Base-by-base conservation (phyloP, 2,113 vertebrate genomes). In the Phyllopteryx taeniolatus region DNA sequence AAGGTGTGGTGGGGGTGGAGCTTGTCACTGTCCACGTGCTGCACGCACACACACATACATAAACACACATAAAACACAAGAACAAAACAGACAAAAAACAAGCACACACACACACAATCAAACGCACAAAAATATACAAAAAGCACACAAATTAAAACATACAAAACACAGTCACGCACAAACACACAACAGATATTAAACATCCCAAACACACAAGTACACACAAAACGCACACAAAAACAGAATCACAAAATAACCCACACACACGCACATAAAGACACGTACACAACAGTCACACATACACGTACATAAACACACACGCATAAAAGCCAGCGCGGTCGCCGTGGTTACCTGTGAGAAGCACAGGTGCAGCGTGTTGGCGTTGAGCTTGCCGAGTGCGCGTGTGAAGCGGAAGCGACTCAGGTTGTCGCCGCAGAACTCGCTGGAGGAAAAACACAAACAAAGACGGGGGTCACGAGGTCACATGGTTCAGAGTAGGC, bases 351-450 rank as follows among this genome's bases (percentile, higher is more conserved):
- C 98, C 97, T 99, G 98, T 22, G 98, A 99, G 92, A 98, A 98
- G 90, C 96, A 98, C 39, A 99, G 94, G 81, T 99, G 96, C 62
- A 99, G 95, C 85, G 97, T 92, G 81, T 99, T 99, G 65, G 96
- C 94, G 83, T 99, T 99, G 79, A 99, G 92, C 84, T 97, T 98
- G 92, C 92, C 98, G 87, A 99, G 94, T 19, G 95, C 95, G 73
- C 96, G 93, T 11, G 93, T 99, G 91, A 99, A 99, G 70, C 95
- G 94, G 83, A 95, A 95, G 14, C 95, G 90, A 90, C 93, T 98
- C 88, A 99, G 93, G 73, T 96, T 99, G 84, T 99, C 97, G 14
- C 96, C 96, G 56, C 98, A 99, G 91, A 99, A 99, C 84, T 99
- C 98, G 5, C 98, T 99, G 90, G 33, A 79, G 22, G 80, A 77